phyloP scores from a whole-genome alignment of 2,888 invertebrate species.

The Hybos culiciformis region DNA sequence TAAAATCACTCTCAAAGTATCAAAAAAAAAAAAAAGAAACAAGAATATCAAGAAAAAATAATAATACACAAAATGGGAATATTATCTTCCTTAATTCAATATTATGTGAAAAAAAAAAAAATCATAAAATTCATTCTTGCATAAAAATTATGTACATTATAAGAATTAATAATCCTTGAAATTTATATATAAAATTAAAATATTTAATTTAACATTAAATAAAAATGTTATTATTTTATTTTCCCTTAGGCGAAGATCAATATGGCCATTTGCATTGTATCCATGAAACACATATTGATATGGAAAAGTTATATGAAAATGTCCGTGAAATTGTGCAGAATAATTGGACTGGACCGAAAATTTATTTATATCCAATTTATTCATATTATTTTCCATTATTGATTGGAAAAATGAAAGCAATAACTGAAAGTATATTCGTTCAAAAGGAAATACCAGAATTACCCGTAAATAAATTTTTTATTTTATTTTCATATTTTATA shows the following conservation, averaged over 20 bases:
- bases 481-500: too few species aligned
- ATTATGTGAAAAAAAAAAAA: too few species aligned
- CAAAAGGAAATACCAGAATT: constrained; percentile 28
- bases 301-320: constrained; percentile 26
- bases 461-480: constrained; percentile 19
- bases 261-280: constrained; percentile 26
- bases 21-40: too few species aligned
- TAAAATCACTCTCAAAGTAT: neutral
- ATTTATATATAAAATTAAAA: too few species aligned
- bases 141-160: too few species aligned
- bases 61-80: too few species aligned
- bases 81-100: too few species aligned
- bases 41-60: too few species aligned
- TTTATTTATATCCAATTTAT: constrained; percentile 33
- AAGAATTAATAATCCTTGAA: too few species aligned
- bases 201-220: neutral
- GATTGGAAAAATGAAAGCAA: constrained; percentile 24
- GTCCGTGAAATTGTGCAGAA: constrained; percentile 25
- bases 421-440: constrained; percentile 31
- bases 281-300: constrained; percentile 29
- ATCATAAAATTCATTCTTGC: too few species aligned
- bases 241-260: constrained; percentile 21
- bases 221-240: neutral
- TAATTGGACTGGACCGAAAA: constrained; percentile 30
- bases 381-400: constrained; percentile 32